Evolutionary conservation across 2,113 vertebrate species (phyloP), one percentile per base, ranked within the genome.

Genomic region (Xyrauchen texanus): DNA sequence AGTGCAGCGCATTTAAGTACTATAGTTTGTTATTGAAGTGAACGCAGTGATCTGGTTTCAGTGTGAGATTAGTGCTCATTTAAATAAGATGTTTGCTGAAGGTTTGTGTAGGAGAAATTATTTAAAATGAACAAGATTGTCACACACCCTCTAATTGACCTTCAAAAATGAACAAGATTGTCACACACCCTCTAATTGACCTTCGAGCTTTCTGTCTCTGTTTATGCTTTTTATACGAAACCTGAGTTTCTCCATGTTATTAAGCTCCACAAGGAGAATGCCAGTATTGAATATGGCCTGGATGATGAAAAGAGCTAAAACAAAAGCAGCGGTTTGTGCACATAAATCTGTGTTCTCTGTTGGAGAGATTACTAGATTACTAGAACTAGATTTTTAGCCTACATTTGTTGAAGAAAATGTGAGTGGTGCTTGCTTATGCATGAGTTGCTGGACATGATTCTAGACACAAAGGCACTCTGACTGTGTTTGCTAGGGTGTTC

Each of bases 11-110:
- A 5, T 72, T 46, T 72, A 11, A 21, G 46, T 3, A 4, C 42
- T 60, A 47, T 49, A 60, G 47, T 34, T 34, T 72, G 69, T 72
- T 72, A 72, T 16, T 46, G 55, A 72, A 72, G 8, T 46, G 8
- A 60, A 60, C 1, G 21, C 53, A 9, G 6, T 72, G 53, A 46
- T 60, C 55, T 73, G n/a, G 70, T 8, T 60, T 60, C 6, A 42
- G 13, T 72, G 5, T 6, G n/a, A 60, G 55, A 46, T 72, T 1
- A 34, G 21, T 34, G 21, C 21, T 34, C 21, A 42, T 60, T 72
- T 47, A 72, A 21, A 16, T 47, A 61, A 61, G 9, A 11, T n/a
- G 47, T 73, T 61, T 73, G 13, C 55, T 61, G n/a, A 72, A 60
- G 70, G 42, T 60, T 60, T 46, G 5, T 60, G 45, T 60, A 15